These are phyloP conservation scores for Dryococelus australis DNA, from an alignment of 2,888 invertebrate genomes.

Conservation along the genomic window DNA sequence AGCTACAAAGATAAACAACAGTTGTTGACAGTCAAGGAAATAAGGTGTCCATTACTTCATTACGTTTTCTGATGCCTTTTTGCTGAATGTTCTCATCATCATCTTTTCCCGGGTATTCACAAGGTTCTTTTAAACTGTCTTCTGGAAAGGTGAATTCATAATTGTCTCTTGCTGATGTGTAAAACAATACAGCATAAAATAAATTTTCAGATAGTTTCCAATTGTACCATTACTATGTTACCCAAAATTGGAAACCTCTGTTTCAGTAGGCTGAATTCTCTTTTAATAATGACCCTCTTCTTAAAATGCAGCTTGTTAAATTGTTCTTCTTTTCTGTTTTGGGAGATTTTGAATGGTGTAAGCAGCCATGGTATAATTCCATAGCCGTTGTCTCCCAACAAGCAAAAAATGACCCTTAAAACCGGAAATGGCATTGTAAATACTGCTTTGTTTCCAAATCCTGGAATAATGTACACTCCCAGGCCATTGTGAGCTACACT, in stretches of 20 bases:
- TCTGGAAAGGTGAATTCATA: not conserved
- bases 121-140: not conserved
- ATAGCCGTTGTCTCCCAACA: not conserved
- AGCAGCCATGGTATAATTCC: not conserved
- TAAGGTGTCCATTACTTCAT: not conserved
- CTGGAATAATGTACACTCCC: not conserved
- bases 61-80: not conserved
- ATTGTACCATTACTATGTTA: not conserved
- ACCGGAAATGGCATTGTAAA: not conserved
- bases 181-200: not conserved
- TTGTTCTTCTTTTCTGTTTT: not conserved
- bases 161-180: too few species aligned
- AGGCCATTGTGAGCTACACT: conserved; percentile 17
- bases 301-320: not conserved
- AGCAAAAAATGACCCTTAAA: not conserved
- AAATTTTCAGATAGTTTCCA: not conserved
- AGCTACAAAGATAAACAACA: not conserved
- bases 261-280: not conserved
- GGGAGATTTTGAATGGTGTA: not conserved
- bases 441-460: not conserved
- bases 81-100: too few species aligned
- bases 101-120: too few species aligned
- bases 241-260: not conserved
- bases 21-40: not conserved
- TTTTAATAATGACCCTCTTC: not conserved